Base-by-base conservation (phyloP, 2,113 vertebrate species). In the Psilopsiagon aymara region DNA sequence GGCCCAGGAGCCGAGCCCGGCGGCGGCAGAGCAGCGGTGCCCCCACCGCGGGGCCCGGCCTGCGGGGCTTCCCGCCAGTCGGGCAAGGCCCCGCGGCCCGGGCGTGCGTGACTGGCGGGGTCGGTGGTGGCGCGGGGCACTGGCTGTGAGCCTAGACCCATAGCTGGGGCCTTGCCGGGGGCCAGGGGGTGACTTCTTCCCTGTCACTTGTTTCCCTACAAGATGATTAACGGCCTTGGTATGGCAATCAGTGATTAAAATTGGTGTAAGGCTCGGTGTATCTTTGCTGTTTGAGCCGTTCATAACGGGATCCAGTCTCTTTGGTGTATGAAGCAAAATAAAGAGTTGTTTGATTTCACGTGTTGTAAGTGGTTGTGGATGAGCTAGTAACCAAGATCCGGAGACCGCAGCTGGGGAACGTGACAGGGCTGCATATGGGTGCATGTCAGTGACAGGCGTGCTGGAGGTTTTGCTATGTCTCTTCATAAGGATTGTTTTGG, bases 371-470 rank as follows among this genome's bases (percentile, higher is more conserved):
- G 76, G 20, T 69, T 7, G 18, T 0, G 53, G 41, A 24, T 3
- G 4, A 18, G 64, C 23, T 13, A 1, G 15, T 12, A 5, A 6
- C 53, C 15, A 0, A 1, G 55, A 10, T 8, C 27, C 4, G 51
- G 55, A 10, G 7, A 5, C 18, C 0, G 6, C 1, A 1, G 33
- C 55, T 3, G 51, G 21, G 12, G 75, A 7, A 27, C 1, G 27
- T 31, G 90, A 3, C 5, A 0, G 51, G 51, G 63, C 62, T 39
- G 64, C 12, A 5, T 17, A 4, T 0, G 11, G 60, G 31, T 35
- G 24, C 59, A 0, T 3, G 6, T 13, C 1, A 8, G 33, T 6
- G 7, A 4, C 5, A 1, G 51, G 11, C 8, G 35, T 28, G 16
- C 51, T 5, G 64, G 31, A 12, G 44, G 31, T 44, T 49, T 37